Conservation (phyloP, 2,113 vertebrate genomes). For the Otocyon megalotis region DNA sequence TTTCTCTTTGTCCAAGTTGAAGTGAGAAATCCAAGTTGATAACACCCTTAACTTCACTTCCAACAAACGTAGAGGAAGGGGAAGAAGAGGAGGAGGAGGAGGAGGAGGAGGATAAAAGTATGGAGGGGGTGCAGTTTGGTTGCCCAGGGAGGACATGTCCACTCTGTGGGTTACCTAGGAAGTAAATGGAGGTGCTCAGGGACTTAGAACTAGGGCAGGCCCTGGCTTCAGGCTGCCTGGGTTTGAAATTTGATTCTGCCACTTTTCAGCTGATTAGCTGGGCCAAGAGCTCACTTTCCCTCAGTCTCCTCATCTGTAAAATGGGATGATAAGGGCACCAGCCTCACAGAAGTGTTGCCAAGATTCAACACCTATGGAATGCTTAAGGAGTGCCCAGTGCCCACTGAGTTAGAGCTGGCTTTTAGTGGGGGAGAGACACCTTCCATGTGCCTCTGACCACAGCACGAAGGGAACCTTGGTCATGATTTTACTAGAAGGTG, state of each 20-base stretch:
- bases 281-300: not conserved
- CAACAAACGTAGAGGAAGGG: not conserved
- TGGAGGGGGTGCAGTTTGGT: not conserved
- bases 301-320: not conserved
- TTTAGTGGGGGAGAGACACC: not conserved
- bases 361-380: not conserved
- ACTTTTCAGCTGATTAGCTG: not conserved
- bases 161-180: not conserved
- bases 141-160: not conserved
- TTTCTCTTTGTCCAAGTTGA: not conserved
- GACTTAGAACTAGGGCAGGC: not conserved
- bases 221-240: not conserved
- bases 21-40: constrained; percentile 15
- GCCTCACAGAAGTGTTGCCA: not conserved
- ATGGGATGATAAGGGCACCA: not conserved
- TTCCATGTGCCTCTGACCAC: not conserved
- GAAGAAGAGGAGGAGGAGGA: not conserved
- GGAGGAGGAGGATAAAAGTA: not conserved
- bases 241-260: not conserved
- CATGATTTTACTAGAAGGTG: not conserved
- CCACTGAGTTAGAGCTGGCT: not conserved
- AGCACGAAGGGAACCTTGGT: not conserved
- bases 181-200: not conserved
- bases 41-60: not conserved
- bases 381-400: not conserved